Base-by-base conservation (phyloP, 2,888 invertebrate species). In the Agriopis aurantiaria region DNA sequence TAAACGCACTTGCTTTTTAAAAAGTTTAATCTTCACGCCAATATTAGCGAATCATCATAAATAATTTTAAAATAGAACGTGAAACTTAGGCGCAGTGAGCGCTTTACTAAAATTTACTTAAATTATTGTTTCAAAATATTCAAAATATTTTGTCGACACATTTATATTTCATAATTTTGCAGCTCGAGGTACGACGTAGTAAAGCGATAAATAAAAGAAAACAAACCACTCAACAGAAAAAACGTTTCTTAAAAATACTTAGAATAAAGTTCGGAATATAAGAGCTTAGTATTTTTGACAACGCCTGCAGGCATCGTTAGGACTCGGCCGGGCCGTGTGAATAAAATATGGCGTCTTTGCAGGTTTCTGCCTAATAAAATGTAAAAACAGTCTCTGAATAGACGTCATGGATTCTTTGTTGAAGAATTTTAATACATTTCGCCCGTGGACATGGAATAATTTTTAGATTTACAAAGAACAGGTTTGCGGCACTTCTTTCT, bases 241-340 rank as follows among this genome's bases (percentile, higher is more conserved):
- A 51, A 23, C n/a, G 12, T 41, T 51, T 58, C 46, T 57, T n/a
- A n/a, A 46, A 14, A 62, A 65, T 40, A 43, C 23, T 62, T 53
- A 49, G 63, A 49, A 60, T 51, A 59, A 59, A 62, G 46, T 69
- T 58, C 9, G 59, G 66, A 69, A 75, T 67, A 63, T 61, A 68
- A 14, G 33, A 69, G 57, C 60, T 63, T 68, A 69, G 69, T 65
- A 68, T 68, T 70, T 73, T 69, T 66, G 56, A 67, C 55, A 51
- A 66, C 73, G 65, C 75, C 71, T 45, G 57, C 49, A 71, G 75
- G 71, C 75, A 71, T 75, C 73, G 71, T 77, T 77, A 74, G 60
- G 58, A 66, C 49, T 33, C 33, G 17, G 17, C 52, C 12, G 52
- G 57, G 23, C 49, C 52, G 53, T 46, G 23, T 40, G 61, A 64